A percentile compares a stretch with the other conserved stretches of the same genome.
Conservation (phyloP, 2,888 invertebrate species). For the Acanthococcus lagerstroemiae region DNA sequence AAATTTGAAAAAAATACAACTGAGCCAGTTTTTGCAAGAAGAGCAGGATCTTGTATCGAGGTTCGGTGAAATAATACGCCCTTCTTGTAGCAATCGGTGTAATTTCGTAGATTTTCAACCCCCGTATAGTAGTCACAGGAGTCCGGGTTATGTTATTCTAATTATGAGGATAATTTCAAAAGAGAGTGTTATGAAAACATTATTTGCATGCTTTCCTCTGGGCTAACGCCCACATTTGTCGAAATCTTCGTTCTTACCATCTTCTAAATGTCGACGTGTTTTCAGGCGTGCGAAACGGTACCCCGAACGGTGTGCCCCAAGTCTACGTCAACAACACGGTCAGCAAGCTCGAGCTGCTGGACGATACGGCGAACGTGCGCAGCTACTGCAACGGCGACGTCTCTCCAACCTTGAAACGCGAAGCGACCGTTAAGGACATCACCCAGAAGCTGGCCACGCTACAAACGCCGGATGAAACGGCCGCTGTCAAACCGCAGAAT, state of each 20-base stretch:
- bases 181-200: too few relatives aligned
- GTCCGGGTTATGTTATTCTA: too few relatives aligned
- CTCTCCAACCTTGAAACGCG: slow-evolving; percentile 44
- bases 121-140: too few relatives aligned
- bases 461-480: slow-evolving; percentile 46
- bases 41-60: too few relatives aligned
- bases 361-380: neutral
- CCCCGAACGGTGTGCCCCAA: slow-evolving; percentile 2
- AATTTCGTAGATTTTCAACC: too few relatives aligned
- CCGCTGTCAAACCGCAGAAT: slow-evolving; percentile 40
- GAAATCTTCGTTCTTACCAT: neutral
- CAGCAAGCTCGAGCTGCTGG: slow-evolving; percentile 9
- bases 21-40: too few relatives aligned
- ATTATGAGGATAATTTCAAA: too few relatives aligned
- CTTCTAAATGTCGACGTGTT: neutral
- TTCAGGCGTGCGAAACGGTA: slow-evolving; percentile 10
- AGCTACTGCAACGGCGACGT: slow-evolving; percentile 30
- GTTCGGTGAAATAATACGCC: too few relatives aligned
- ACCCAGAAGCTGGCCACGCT: slow-evolving; percentile 65
- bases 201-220: neutral
- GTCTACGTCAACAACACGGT: slow-evolving; percentile 16
- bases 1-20: too few relatives aligned
- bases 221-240: neutral
- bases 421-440: slow-evolving; percentile 78
- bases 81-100: too few relatives aligned